These are phyloP conservation scores for Tenthredo mesomela DNA, from an alignment of 2,888 invertebrate species.

Conservation along the genomic window DNA sequence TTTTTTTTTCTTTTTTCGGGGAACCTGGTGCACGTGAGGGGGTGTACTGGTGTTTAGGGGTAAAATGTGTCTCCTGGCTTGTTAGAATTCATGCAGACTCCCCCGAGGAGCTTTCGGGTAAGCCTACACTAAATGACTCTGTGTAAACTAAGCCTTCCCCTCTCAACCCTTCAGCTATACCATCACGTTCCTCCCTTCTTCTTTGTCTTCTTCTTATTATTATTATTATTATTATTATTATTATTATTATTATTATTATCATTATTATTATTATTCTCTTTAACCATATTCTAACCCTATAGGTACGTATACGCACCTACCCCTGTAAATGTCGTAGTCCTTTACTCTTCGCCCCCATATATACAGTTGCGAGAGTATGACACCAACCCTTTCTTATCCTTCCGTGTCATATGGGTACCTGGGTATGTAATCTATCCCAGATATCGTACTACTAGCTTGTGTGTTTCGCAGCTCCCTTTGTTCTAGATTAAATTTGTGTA, in stretches of 20 bases:
- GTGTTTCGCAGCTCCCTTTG: not conserved
- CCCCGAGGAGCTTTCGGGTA: conserved; percentile 52
- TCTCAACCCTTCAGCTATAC: not conserved
- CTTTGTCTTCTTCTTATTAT: not conserved
- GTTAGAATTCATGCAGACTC: conserved; percentile 45
- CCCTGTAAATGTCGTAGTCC: not conserved
- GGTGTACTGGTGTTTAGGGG: conserved; percentile 11
- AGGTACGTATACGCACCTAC: not conserved
- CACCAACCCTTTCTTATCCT: conserved; percentile 33
- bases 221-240: not conserved
- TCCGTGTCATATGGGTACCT: not conserved
- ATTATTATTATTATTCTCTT: not conserved
- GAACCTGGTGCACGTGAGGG: not conserved
- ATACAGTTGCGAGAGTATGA: not conserved
- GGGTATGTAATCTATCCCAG: conserved; percentile 22
- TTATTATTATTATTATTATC: not conserved
- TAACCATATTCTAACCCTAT: not conserved
- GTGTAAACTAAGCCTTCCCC: conserved; percentile 51
- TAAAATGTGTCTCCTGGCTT: conserved; percentile 3
- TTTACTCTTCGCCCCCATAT: not conserved
- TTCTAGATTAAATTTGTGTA: not conserved
- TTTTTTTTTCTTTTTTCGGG: not conserved
- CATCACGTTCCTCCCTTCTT: not conserved
- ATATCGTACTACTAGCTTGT: not conserved
- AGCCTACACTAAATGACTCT: conserved; percentile 53